A percentile compares a stretch with the other conserved stretches of the same genome.
phyloP scores from a whole-genome alignment of 1,140 invertebrate genomes.

The Hylaeus volcanicus region DNA sequence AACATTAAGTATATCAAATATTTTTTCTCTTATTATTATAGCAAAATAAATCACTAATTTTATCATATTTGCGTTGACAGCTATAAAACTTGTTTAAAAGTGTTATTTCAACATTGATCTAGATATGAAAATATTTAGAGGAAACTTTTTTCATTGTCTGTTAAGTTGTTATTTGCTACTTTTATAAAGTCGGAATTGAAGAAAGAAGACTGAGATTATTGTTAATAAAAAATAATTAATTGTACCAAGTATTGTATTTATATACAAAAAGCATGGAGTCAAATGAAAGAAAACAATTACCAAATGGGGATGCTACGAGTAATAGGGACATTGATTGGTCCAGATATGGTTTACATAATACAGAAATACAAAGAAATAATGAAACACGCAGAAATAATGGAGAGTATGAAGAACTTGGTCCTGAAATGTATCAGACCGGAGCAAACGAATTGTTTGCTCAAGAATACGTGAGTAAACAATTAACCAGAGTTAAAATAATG shows the following conservation, averaged over 20 bases:
- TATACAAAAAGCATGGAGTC: constrained; percentile 53
- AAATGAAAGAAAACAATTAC: constrained; percentile 56
- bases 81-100: background rate
- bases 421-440: constrained; percentile 89
- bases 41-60: background rate
- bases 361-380: constrained; percentile 77
- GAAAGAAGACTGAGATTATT: constrained; percentile 26
- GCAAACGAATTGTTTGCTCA: constrained; percentile 94
- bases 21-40: background rate
- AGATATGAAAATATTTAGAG: constrained; percentile 5
- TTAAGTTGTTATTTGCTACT: background rate
- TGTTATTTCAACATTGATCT: background rate
- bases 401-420: constrained; percentile 87
- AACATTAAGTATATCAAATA: background rate
- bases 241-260: background rate
- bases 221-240: constrained; percentile 18
- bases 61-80: background rate
- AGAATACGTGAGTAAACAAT: constrained; percentile 84
- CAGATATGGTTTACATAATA: constrained; percentile 80
- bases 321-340: constrained; percentile 81
- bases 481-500: background rate
- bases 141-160: background rate
- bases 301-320: constrained; percentile 54
- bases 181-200: constrained; percentile 11
- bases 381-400: constrained; percentile 80